phyloP scores from a whole-genome alignment of 2,113 vertebrate genomes.

The Panthera tigris region DNA sequence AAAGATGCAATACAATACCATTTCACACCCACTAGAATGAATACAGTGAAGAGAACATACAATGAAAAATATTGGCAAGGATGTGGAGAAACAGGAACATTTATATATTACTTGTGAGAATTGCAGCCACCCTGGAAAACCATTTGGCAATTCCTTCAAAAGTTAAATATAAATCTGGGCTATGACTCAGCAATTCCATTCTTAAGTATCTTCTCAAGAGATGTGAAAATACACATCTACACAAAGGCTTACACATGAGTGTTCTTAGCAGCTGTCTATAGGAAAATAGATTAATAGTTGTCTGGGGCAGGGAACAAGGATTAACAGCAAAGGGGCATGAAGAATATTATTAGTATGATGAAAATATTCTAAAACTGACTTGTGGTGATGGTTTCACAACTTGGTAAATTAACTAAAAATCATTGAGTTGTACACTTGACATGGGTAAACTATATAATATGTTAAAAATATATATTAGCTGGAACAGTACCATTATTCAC shows the following conservation, averaged over 20 bases:
- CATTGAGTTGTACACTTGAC: neutral
- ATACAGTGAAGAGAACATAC: neutral
- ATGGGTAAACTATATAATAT: neutral
- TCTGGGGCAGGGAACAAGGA: neutral
- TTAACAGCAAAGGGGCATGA: neutral
- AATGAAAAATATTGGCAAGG: neutral
- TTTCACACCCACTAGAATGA: neutral
- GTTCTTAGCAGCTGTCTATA: neutral
- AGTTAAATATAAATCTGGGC: neutral
- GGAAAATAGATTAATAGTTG: neutral
- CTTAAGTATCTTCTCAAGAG: neutral
- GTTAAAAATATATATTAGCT: neutral
- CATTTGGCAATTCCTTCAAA: neutral
- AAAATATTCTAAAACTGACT: neutral
- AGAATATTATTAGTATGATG: neutral
- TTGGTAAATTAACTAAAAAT: neutral
- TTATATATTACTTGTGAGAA: neutral
- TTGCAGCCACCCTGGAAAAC: neutral
- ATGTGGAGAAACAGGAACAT: neutral
- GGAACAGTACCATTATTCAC: neutral
- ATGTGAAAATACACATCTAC: neutral
- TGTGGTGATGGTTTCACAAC: neutral
- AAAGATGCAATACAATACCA: neutral
- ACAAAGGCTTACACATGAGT: neutral
- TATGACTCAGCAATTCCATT: neutral